Evolutionary conservation across 2,888 invertebrate genomes (phyloP).

Genomic region (Myopa testacea): DNA sequence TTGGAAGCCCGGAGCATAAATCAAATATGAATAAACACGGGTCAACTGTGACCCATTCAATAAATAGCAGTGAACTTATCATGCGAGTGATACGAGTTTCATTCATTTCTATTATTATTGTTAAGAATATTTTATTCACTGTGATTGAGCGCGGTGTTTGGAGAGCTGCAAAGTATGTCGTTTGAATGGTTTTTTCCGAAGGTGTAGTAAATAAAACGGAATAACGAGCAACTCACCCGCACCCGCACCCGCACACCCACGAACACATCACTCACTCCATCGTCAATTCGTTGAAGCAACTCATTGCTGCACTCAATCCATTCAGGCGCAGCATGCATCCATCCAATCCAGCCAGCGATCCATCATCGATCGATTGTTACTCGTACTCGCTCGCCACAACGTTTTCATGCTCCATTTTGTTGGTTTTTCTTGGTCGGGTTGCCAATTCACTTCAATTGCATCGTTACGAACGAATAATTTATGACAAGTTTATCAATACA

Average conservation of each 20-base stretch:
- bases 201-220: too few species aligned
- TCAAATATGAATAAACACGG: too few species aligned
- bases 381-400: not conserved
- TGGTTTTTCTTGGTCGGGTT: conserved; percentile 13
- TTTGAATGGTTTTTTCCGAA: too few species aligned
- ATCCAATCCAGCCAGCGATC: not conserved
- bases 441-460: conserved; percentile 9
- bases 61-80: too few species aligned
- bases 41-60: too few species aligned
- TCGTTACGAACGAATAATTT: conserved; percentile 32
- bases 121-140: too few species aligned
- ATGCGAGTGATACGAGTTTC: too few species aligned
- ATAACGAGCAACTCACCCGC: not conserved
- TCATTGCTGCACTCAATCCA: conserved; percentile 5
- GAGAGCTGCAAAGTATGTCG: too few species aligned
- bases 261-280: conserved; percentile 18
- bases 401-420: conserved; percentile 6
- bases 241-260: not conserved
- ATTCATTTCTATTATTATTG: too few species aligned
- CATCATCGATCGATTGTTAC: conserved; percentile 29
- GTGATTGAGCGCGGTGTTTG: too few species aligned
- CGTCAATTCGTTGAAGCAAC: conserved; percentile 13
- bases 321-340: not conserved
- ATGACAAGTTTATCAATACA: conserved; percentile 32
- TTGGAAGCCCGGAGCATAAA: too few species aligned